These are phyloP conservation scores for Pyxicephalus adspersus DNA, from an alignment of 2,113 vertebrate genomes.

Conservation along the genomic window DNA sequence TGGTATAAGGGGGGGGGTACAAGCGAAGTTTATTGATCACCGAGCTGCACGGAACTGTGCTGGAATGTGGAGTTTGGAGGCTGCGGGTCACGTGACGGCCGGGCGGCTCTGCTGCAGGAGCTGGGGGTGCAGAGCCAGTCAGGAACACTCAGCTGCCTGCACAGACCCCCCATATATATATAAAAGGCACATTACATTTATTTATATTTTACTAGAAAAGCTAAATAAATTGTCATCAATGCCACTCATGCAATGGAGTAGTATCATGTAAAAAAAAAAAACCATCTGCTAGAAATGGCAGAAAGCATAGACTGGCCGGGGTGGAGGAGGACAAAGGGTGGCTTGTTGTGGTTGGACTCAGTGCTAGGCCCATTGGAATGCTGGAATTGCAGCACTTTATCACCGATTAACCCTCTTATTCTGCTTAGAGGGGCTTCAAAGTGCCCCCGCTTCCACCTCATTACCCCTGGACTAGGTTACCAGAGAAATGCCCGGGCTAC, in stretches of 20 bases:
- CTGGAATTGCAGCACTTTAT: constrained; percentile 37
- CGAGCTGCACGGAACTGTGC: constrained; percentile 63
- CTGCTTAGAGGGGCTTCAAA: neutral
- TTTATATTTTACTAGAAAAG: too few relatives aligned
- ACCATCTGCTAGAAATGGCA: too few relatives aligned
- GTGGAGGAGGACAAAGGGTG: constrained; percentile 74
- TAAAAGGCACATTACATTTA: too few relatives aligned
- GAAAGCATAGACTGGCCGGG: constrained; percentile 41
- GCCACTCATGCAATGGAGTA: too few relatives aligned
- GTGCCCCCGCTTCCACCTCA: neutral
- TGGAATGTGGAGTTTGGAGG: constrained; percentile 71
- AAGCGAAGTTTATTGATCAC: constrained; percentile 9
- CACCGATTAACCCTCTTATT: constrained; percentile 50
- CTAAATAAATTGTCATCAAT: too few relatives aligned
- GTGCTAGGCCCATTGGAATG: constrained; percentile 55
- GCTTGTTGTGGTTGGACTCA: constrained; percentile 61
- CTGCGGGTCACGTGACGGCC: constrained; percentile 70
- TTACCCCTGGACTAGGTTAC: too few relatives aligned
- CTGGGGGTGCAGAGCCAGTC: neutral
- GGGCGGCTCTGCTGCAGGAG: constrained; percentile 52
- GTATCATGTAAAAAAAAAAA: too few relatives aligned
- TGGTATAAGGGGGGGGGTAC: neutral
- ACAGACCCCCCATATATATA: too few relatives aligned
- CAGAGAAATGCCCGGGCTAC: too few relatives aligned
- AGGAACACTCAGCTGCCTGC: neutral